These are phyloP conservation scores for Drosophila mulleri DNA, from an alignment of 2,888 invertebrate species.

Conservation along the genomic window DNA sequence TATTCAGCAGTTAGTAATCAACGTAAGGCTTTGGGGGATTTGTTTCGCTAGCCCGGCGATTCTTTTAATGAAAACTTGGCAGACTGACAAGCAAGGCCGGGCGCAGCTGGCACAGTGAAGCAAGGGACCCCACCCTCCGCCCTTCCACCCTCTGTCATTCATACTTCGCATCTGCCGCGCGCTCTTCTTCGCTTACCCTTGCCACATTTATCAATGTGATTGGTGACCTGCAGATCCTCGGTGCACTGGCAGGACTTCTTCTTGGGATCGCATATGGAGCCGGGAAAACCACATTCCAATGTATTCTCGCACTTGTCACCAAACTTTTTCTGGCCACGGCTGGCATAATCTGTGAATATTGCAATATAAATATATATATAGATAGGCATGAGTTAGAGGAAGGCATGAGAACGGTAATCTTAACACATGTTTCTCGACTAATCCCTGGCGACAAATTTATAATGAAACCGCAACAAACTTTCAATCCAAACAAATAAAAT, in stretches of 20 bases:
- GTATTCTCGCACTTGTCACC: conserved; percentile 91
- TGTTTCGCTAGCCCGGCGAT: conserved; percentile 62
- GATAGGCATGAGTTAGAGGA: background rate
- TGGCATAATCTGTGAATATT: conserved; percentile 85
- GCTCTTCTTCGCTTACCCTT: conserved; percentile 87
- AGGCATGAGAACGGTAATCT: conserved; percentile 16
- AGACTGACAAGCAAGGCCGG: conserved; percentile 61
- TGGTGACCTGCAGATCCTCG: conserved; percentile 90
- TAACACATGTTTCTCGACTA: conserved; percentile 52
- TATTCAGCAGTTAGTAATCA: conserved; percentile 65
- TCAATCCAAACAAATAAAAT: conserved; percentile 47
- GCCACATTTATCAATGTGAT: conserved; percentile 94
- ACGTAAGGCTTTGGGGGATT: conserved; percentile 55
- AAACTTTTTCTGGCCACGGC: conserved; percentile 88
- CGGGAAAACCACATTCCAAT: conserved; percentile 90
- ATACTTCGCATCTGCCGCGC: background rate
- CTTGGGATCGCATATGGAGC: conserved; percentile 90
- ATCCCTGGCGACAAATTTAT: conserved; percentile 72
- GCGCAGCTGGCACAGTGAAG: background rate
- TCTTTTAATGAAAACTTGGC: conserved; percentile 76
- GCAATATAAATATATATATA: background rate
- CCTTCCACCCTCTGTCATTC: background rate
- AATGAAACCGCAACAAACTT: conserved; percentile 69
- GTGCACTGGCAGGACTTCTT: conserved; percentile 90
- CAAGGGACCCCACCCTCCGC: background rate